These are phyloP conservation scores for Hydropotes inermis DNA, from an alignment of 2,113 vertebrate genomes.

Conservation along the genomic window DNA sequence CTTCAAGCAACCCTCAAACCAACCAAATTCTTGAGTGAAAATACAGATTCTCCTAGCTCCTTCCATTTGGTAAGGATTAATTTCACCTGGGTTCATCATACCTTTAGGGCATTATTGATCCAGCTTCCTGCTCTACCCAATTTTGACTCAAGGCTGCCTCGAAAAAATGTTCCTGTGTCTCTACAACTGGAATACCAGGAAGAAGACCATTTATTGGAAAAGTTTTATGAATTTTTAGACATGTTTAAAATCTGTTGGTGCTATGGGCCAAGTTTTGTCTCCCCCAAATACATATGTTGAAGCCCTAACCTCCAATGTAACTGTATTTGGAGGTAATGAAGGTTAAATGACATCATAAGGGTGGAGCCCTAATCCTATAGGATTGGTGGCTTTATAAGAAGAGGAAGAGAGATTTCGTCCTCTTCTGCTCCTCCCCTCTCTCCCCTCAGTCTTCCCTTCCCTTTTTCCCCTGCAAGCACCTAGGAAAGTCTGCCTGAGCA, in stretches of 20 bases:
- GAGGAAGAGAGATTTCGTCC: not conserved
- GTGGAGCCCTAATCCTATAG: not conserved
- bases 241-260: not conserved
- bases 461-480: too few relatives aligned
- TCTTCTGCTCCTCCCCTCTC: rapidly evolving
- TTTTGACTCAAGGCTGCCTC: not conserved
- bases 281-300: not conserved
- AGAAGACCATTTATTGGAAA: not conserved
- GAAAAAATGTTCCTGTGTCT: not conserved
- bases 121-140: not conserved
- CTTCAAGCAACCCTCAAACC: not conserved
- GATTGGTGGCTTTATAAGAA: not conserved
- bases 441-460: not conserved
- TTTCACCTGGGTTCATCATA: not conserved
- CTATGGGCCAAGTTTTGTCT: not conserved
- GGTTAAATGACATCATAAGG: not conserved
- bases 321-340: not conserved
- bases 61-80: not conserved
- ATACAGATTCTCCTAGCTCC: not conserved
- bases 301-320: not conserved
- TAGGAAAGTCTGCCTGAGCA: not conserved
- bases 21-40: not conserved
- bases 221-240: not conserved
- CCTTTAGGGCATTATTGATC: slow-evolving; percentile 5
- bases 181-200: not conserved